Evolutionary conservation across 2,113 vertebrate genomes (phyloP).

Genomic region (Tenrec ecaudatus): DNA sequence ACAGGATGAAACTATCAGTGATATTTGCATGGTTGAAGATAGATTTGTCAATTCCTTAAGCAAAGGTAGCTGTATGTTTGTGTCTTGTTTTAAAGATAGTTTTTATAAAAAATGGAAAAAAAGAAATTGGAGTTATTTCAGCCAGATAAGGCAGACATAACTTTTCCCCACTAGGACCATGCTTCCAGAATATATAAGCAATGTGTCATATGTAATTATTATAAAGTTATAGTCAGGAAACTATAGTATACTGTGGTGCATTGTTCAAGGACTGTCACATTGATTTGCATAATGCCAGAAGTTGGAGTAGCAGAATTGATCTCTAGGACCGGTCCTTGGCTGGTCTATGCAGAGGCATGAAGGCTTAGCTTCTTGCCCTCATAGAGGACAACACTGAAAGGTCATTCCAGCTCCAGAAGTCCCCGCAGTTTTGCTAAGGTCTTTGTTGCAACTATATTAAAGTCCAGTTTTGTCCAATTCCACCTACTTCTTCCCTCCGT

Average conservation of each 20-base stretch:
- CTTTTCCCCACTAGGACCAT: neutral
- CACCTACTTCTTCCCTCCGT: neutral
- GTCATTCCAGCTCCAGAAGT: neutral
- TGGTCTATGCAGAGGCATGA: neutral
- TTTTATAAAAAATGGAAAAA: neutral
- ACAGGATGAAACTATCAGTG: no score
- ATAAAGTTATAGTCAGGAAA: neutral
- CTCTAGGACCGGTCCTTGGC: neutral
- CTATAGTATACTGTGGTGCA: neutral
- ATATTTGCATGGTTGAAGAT: no score
- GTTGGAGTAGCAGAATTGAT: neutral
- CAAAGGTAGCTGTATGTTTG: neutral
- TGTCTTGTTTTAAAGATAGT: neutral
- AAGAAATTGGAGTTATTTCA: neutral
- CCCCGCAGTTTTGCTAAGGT: no score
- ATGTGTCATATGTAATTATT: neutral
- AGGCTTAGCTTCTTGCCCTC: neutral
- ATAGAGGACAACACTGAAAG: neutral
- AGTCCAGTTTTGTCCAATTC: neutral
- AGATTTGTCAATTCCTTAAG: slow-evolving; percentile 15
- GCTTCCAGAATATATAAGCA: neutral
- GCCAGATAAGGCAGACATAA: neutral
- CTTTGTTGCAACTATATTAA: neutral
- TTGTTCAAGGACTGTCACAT: no score
- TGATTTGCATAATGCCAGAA: neutral